Evolutionary conservation across 2,888 invertebrate genomes (phyloP).

Genomic region (Agrotis puta): DNA sequence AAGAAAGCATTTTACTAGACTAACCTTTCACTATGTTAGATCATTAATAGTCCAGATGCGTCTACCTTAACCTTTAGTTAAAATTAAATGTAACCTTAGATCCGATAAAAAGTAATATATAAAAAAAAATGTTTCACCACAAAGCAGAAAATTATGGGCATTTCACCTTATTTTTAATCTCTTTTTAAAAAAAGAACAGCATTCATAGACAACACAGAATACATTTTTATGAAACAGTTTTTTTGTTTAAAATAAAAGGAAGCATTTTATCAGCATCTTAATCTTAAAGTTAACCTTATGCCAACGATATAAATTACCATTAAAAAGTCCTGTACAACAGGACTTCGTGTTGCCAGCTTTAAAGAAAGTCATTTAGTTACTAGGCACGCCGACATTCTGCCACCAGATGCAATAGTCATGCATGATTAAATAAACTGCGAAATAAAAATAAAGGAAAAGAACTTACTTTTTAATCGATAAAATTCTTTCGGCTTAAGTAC

Average conservation of each 20-base stretch:
- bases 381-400: constrained; percentile 37
- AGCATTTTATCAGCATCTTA: constrained; percentile 39
- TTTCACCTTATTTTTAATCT: background rate
- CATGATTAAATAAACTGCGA: constrained; percentile 10
- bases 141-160: background rate
- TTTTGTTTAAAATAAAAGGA: constrained; percentile 9
- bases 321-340: constrained; percentile 22
- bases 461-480: constrained; percentile 2
- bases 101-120: background rate
- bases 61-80: constrained; percentile 13
- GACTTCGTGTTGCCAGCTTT: constrained; percentile 18
- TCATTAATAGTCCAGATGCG: constrained; percentile 20
- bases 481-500: background rate
- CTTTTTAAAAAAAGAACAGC: background rate
- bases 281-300: constrained; percentile 43
- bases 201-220: background rate
- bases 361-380: constrained; percentile 53
- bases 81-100: background rate
- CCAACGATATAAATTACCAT: constrained; percentile 37
- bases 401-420: constrained; percentile 20
- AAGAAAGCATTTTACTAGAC: constrained; percentile 36
- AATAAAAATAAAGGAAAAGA: background rate
- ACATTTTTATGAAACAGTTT: background rate
- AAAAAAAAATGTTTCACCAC: background rate
- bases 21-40: background rate